Conservation (phyloP, 2,113 vertebrate species). For the Elephas maximus region DNA sequence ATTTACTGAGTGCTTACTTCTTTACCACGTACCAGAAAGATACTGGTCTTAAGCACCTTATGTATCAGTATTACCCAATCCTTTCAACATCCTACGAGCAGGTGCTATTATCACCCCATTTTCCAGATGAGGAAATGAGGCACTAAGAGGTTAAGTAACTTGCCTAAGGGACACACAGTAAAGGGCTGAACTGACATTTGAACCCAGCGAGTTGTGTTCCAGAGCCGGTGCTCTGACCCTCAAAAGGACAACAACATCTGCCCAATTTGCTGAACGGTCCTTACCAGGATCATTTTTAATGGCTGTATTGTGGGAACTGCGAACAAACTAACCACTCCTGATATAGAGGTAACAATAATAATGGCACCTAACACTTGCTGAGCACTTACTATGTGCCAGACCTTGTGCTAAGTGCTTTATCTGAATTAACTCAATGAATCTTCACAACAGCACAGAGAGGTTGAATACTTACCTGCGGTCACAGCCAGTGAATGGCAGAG, state of each 20-base stretch:
- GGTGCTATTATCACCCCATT: background rate
- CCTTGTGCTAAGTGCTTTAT: accelerated
- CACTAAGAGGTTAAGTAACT: background rate
- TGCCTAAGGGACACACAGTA: background rate
- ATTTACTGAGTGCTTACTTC: accelerated
- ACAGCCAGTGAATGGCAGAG: background rate
- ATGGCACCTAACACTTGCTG: no score
- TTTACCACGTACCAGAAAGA: background rate
- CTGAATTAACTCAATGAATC: background rate
- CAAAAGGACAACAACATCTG: background rate
- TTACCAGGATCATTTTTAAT: background rate
- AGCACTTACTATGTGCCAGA: accelerated
- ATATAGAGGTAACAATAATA: background rate
- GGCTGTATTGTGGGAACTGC: accelerated
- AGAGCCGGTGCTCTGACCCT: background rate
- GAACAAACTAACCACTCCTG: background rate
- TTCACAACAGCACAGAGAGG: background rate
- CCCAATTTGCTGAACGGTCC: background rate
- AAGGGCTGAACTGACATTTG: background rate
- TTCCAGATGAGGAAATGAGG: background rate
- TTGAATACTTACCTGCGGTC: background rate
- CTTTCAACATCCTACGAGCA: accelerated
- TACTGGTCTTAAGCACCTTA: background rate
- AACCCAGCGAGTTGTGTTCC: no score
- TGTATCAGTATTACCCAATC: accelerated